Evolutionary conservation across 2,113 vertebrate species (phyloP), one percentile per base, ranked within the genome.

Genomic region (Takifugu flavidus): DNA sequence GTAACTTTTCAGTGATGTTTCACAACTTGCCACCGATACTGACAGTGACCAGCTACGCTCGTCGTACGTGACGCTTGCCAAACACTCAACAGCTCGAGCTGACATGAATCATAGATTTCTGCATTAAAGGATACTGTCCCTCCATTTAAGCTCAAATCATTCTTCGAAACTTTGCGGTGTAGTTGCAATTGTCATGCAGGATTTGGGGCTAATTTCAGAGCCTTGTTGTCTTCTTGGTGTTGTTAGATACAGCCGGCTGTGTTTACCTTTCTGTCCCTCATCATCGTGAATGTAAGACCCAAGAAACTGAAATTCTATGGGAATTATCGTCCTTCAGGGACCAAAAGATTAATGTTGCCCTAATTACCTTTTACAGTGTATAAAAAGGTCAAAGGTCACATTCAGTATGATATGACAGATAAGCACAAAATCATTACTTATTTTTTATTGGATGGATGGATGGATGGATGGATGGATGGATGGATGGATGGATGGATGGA

Each of bases 21-120:
- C 29, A 65, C 59, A 26, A 49, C 12, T 45, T 60, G 55, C 53
- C 62, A 63, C n/a, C 43, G 43, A 14, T 12, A 8, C 61, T 50
- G 50, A 49, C 29, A 34, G 13, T 10, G 13, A 6, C 31, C 39
- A 53, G 28, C 34, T 39, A 39, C 34, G 4, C 8, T 2, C 34
- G 34, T 39, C 34, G 1, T 39, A 2, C 34, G 7, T 39, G 34
- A 39, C 34, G 7, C 34, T 39, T 2, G 34, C 34, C 34, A 39
- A 39, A 39, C 7, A 39, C 34, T 39, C 34, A 39, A 11, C 34
- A 39, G 34, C 8, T 39, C 34, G 11, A 6, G 3, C 34, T 58
- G 39, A 63, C 49, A 44, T 2, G 53, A 42, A 55, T 15, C 34
- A 26, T 42, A 20, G 44, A 46, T 3, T 56, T 29, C 26, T 43